A percentile compares a stretch with the other conserved stretches of the same genome.
Conservation (phyloP, 2,888 invertebrate genomes). For the Tipula vernalis region DNA sequence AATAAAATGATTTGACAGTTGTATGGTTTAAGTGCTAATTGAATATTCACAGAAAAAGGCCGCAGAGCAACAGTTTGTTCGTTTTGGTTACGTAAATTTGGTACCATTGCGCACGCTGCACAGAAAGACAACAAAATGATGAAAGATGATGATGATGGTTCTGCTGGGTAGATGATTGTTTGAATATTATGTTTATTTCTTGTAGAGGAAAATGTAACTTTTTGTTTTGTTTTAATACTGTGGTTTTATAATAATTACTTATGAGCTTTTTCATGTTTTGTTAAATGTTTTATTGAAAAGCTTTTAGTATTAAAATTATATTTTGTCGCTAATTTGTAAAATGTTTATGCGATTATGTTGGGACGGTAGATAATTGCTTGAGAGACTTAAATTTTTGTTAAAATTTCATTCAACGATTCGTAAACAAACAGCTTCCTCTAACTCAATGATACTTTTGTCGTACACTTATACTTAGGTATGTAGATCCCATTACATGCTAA, state of each 20-base stretch:
- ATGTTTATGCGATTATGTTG: too few relatives aligned
- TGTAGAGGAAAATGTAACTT: background rate
- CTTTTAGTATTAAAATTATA: background rate
- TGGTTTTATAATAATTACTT: background rate
- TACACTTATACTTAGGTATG: too few relatives aligned
- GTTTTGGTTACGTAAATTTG: background rate
- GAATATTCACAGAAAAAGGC: background rate
- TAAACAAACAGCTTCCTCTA: background rate
- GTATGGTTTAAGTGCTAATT: background rate
- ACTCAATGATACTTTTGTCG: background rate
- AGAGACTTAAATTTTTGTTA: too few relatives aligned
- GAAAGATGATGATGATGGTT: background rate
- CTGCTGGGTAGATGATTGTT: background rate
- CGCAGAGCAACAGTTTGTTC: background rate
- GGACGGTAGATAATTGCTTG: background rate
- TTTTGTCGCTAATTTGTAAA: background rate
- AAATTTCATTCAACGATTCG: too few relatives aligned
- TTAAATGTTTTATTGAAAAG: background rate
- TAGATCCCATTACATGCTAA: background rate
- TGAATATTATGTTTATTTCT: background rate
- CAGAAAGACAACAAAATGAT: background rate
- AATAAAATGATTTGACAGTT: background rate
- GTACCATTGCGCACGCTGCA: too few relatives aligned
- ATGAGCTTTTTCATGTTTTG: background rate
- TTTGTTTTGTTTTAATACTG: background rate